Evolutionary conservation across 2,113 vertebrate genomes (phyloP).

Genomic region (Corythaixoides concolor): DNA sequence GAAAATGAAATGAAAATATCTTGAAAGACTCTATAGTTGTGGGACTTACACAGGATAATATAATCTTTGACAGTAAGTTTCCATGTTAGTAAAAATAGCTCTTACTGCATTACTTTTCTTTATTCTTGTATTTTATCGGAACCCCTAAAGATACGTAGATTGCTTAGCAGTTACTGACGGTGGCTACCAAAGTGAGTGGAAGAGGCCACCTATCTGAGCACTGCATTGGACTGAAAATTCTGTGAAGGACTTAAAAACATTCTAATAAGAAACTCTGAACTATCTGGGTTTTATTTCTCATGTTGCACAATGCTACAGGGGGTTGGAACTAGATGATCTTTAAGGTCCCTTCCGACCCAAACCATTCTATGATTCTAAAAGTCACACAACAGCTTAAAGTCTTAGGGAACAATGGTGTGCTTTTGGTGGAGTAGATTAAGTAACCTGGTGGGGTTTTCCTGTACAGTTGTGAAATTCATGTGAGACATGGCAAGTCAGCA

Average conservation of each 20-base stretch:
- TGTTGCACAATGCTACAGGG: neutral
- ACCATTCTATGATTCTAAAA: too few relatives aligned
- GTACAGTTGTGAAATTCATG: neutral
- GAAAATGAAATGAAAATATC: neutral
- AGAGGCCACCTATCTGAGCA: neutral
- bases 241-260: neutral
- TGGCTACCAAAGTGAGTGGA: neutral
- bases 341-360: too few relatives aligned
- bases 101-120: neutral
- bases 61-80: neutral
- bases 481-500: neutral
- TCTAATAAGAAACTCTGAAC: neutral
- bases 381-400: neutral
- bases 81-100: neutral
- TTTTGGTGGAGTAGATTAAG: neutral
- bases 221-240: neutral
- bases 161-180: neutral
- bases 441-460: neutral
- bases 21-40: neutral
- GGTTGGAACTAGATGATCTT: too few relatives aligned
- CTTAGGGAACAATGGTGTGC: fast-evolving
- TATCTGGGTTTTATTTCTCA: neutral
- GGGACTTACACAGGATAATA: neutral
- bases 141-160: neutral
- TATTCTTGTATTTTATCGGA: neutral